phyloP scores from a whole-genome alignment of 2,888 invertebrate species.

The Stenurella melanura region DNA sequence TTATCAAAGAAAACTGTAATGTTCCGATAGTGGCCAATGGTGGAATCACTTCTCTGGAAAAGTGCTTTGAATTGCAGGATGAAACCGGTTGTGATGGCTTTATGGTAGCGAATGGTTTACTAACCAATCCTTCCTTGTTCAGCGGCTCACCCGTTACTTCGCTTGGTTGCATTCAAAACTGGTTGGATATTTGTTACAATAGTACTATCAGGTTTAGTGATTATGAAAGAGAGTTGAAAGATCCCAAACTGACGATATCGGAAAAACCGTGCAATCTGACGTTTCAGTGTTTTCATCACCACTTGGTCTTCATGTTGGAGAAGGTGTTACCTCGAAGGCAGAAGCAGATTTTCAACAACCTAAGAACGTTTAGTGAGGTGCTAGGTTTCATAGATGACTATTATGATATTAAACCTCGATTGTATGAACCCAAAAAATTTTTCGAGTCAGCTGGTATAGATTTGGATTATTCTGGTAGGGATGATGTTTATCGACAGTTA shows the following conservation, averaged over 20 bases:
- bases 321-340: constrained; percentile 83
- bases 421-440: constrained; percentile 64
- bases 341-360: constrained; percentile 85
- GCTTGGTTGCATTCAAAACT: constrained; percentile 85
- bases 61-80: constrained; percentile 81
- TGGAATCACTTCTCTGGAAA: constrained; percentile 84
- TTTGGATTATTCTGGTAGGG: constrained; percentile 62
- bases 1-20: constrained; percentile 81
- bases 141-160: constrained; percentile 84
- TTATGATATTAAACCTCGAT: constrained; percentile 74
- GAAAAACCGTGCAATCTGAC: constrained; percentile 78
- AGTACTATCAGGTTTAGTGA: constrained; percentile 68
- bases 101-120: constrained; percentile 94
- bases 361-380: constrained; percentile 82
- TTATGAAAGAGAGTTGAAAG: constrained; percentile 48
- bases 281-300: constrained; percentile 95
- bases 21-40: constrained; percentile 96
- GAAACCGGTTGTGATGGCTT: constrained; percentile 86
- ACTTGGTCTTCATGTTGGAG: constrained; percentile 96
- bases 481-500: constrained; percentile 60
- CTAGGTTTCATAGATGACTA: constrained; percentile 81
- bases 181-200: constrained; percentile 83
- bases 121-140: constrained; percentile 94
- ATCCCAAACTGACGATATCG: constrained; percentile 61
- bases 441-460: constrained; percentile 54